Percentiles rank a stretch among this genome's conserved stretches.
These are phyloP conservation scores for Aphodius sticticus DNA, from an alignment of 2,888 invertebrate genomes.

Conservation along the genomic window DNA sequence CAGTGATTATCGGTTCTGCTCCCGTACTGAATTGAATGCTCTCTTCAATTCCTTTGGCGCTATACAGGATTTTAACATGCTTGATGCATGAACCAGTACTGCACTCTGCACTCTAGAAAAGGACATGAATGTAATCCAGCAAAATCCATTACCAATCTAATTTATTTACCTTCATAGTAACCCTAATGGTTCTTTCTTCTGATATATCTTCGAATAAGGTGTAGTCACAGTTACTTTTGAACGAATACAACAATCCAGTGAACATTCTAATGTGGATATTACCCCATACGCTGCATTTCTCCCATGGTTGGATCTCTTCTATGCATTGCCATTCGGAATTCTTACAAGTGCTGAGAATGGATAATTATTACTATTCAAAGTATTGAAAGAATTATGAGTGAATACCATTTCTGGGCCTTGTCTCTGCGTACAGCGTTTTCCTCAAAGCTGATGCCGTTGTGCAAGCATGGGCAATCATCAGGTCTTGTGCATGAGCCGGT, in stretches of 20 bases:
- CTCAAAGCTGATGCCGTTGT: slow-evolving; percentile 14
- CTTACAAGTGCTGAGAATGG: slow-evolving; percentile 10
- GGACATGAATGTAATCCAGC: not conserved
- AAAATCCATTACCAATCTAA: not conserved
- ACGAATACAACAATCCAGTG: slow-evolving; percentile 10
- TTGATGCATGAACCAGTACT: slow-evolving; percentile 13
- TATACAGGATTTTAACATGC: not conserved
- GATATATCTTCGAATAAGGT: slow-evolving; percentile 14
- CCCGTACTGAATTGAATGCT: not conserved
- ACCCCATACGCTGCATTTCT: slow-evolving; percentile 20
- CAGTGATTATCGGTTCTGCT: not conserved
- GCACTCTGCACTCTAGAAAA: slow-evolving; percentile 14
- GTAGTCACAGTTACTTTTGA: slow-evolving; percentile 9
- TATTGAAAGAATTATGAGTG: not conserved
- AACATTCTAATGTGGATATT: slow-evolving; percentile 15
- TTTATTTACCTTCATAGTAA: slow-evolving; percentile 15
- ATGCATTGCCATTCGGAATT: not conserved
- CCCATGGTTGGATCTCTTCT: slow-evolving; percentile 11
- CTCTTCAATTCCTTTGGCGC: slow-evolving; percentile 6
- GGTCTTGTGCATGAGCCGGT: slow-evolving; percentile 7
- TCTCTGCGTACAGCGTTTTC: not conserved
- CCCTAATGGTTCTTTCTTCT: slow-evolving; percentile 7
- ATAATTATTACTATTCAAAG: not conserved
- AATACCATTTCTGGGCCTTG: slow-evolving; percentile 7
- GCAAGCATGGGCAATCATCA: slow-evolving; percentile 13